These are phyloP conservation scores for Chiridota heheva DNA, from an alignment of 35 echinoderm and acorn worm genomes.

Conservation along the genomic window DNA sequence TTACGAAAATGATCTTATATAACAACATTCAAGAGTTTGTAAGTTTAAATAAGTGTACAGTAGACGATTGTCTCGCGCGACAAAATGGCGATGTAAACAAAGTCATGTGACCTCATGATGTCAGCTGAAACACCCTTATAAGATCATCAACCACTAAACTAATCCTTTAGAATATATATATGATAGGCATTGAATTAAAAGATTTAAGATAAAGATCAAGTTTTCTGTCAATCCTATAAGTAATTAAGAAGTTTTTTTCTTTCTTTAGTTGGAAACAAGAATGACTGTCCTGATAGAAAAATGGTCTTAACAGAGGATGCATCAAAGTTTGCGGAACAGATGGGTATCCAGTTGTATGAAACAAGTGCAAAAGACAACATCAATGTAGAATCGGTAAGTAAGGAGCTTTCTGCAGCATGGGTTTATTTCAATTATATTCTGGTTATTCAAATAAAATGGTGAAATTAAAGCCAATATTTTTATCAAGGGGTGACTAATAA, in stretches of 20 bases:
- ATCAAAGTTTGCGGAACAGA: slow-evolving; percentile 86
- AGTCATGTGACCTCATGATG: too few relatives aligned
- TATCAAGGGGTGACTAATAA: background rate
- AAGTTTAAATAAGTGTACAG: too few relatives aligned
- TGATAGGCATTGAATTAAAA: too few relatives aligned
- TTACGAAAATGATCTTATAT: too few relatives aligned
- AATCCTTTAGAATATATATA: too few relatives aligned
- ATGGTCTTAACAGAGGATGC: slow-evolving; percentile 93
- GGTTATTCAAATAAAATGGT: background rate
- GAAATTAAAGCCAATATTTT: background rate
- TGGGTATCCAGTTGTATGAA: slow-evolving; percentile 91
- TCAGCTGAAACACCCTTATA: too few relatives aligned
- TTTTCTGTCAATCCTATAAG: too few relatives aligned
- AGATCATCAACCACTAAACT: too few relatives aligned
- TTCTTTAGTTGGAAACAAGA: slow-evolving; percentile 91
- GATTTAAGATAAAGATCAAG: too few relatives aligned
- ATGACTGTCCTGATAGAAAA: slow-evolving; percentile 97
- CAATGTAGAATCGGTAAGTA: slow-evolving; percentile 97
- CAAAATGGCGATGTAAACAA: too few relatives aligned
- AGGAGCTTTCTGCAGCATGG: background rate
- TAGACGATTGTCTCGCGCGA: too few relatives aligned
- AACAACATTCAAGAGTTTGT: too few relatives aligned
- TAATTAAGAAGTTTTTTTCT: slow-evolving; percentile 33
- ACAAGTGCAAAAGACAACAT: slow-evolving; percentile 98
- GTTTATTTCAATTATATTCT: background rate